A percentile compares a stretch with the other conserved stretches of the same genome.
Conservation (phyloP, 2,797 vertebrate species). For the Caiman crocodilus region DNA sequence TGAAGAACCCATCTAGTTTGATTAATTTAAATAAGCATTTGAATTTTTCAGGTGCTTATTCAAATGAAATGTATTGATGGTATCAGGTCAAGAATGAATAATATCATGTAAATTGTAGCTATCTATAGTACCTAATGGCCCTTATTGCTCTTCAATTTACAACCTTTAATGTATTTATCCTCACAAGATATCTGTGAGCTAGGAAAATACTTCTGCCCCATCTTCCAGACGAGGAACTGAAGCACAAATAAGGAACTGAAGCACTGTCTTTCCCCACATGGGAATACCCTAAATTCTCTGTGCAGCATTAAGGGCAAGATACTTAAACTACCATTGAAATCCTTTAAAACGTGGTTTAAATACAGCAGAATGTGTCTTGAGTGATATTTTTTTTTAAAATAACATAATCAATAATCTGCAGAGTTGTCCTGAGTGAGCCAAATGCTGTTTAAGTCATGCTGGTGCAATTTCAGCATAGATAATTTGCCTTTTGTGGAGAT, state of each 20-base stretch:
- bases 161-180: neutral
- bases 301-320: neutral
- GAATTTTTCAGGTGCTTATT: neutral
- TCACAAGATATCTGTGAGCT: neutral
- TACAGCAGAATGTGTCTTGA: neutral
- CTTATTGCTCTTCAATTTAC: neutral
- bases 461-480: neutral
- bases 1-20: neutral
- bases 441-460: neutral
- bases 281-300: neutral
- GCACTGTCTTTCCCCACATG: neutral
- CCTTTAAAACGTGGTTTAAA: neutral
- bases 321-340: neutral
- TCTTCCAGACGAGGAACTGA: neutral
- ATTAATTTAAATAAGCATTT: neutral
- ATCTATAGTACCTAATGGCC: neutral
- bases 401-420: neutral
- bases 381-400: neutral
- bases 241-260: neutral
- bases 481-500: neutral
- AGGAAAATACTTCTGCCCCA: neutral
- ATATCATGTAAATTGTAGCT: neutral
- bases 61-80: neutral
- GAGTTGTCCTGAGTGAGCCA: neutral
- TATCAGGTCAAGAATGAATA: neutral